Evolutionary conservation across 2,113 vertebrate species (phyloP).

Genomic region (Boleophthalmus pectinirostris): DNA sequence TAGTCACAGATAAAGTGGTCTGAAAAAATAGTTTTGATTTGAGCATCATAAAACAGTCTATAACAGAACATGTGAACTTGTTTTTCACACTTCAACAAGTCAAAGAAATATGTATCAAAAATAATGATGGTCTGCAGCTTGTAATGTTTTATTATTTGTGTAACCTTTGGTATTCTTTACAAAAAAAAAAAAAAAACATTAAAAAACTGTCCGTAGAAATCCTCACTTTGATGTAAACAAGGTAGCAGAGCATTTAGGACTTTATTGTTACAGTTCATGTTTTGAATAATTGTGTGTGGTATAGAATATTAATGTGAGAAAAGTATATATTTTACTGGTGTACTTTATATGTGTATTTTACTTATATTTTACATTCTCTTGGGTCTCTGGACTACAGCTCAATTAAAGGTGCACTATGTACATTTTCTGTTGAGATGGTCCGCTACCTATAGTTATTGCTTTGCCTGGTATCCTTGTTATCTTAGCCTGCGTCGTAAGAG

Average conservation of each 20-base stretch:
- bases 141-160: background rate
- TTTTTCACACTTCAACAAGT: background rate
- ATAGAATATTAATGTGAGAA: too few species aligned
- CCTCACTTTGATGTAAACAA: slow-evolving; percentile 12
- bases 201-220: background rate
- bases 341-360: too few species aligned
- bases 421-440: too few species aligned
- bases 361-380: too few species aligned
- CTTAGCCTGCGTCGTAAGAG: too few species aligned
- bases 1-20: slow-evolving; percentile 31
- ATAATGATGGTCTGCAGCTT: background rate
- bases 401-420: too few species aligned
- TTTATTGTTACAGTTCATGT: background rate
- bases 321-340: too few species aligned
- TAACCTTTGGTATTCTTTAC: background rate
- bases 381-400: too few species aligned
- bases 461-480: too few species aligned
- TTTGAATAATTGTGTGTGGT: slow-evolving; percentile 1
- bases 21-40: slow-evolving; percentile 20
- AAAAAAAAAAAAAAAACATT: background rate
- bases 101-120: background rate
- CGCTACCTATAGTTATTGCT: too few species aligned
- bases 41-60: slow-evolving; percentile 56
- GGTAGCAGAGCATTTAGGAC: background rate
- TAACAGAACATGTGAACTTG: slow-evolving; percentile 33